Evolutionary conservation across 2,113 vertebrate genomes (phyloP).

Genomic region (Pangasianodon hypophthalmus): DNA sequence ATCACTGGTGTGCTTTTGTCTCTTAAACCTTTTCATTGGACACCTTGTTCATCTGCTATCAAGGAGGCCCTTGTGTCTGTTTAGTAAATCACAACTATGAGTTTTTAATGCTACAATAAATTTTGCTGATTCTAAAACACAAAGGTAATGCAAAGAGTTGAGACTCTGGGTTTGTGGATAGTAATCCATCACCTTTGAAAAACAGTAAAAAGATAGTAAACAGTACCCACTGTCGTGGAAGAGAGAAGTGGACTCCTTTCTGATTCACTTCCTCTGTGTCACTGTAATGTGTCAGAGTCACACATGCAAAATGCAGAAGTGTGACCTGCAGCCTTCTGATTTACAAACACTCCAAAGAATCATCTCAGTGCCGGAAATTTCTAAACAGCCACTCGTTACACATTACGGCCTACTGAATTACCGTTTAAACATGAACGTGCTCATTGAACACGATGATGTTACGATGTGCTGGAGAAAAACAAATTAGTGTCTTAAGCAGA

Average conservation of each 20-base stretch:
- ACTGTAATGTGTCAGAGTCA: neutral
- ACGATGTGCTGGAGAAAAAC: neutral
- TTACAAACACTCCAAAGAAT: neutral
- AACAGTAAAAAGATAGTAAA: neutral
- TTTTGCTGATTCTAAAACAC: neutral
- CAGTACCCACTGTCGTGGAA: neutral
- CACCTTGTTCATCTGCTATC: neutral
- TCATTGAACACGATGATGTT: too few relatives aligned
- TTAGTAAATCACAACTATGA: neutral
- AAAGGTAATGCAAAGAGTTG: neutral
- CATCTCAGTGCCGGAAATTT: neutral
- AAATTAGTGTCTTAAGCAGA: neutral
- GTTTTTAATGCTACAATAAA: neutral
- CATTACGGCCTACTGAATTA: neutral
- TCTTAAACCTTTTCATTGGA: neutral
- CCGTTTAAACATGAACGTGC: neutral
- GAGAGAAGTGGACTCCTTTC: neutral
- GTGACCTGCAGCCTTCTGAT: neutral
- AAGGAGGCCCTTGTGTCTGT: neutral
- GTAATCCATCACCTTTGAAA: neutral
- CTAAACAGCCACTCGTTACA: too few relatives aligned
- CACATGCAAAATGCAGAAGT: slow-evolving; percentile 11
- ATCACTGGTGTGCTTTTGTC: neutral
- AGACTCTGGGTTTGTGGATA: neutral
- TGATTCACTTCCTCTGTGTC: slow-evolving; percentile 31